phyloP scores from a whole-genome alignment of 2,113 vertebrate genomes.

The Marmota flaviventris region DNA sequence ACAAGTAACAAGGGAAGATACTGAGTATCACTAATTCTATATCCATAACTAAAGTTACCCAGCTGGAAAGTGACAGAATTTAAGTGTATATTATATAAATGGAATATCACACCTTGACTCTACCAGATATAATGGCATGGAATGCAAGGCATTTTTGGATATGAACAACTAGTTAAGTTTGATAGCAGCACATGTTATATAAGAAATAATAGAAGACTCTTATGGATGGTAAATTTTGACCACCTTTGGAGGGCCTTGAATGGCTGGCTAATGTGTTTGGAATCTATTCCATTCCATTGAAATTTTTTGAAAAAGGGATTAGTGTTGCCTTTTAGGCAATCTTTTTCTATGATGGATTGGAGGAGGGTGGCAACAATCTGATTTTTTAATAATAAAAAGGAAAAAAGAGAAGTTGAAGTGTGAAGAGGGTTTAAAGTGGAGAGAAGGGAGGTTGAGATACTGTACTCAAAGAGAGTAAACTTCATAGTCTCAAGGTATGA shows the following conservation, averaged over 20 bases:
- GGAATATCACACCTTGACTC: constrained; percentile 12
- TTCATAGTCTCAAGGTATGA: background rate
- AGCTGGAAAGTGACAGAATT: constrained; percentile 31
- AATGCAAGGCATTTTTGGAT: background rate
- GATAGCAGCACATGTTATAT: background rate
- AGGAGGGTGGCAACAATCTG: background rate
- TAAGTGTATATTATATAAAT: constrained; percentile 43
- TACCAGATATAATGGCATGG: background rate
- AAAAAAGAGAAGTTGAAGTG: background rate
- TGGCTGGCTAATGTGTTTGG: background rate
- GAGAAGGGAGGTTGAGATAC: background rate
- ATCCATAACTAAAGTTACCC: background rate
- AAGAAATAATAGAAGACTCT: background rate
- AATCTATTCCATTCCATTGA: background rate
- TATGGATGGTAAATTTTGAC: background rate
- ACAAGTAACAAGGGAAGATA: constrained; percentile 44
- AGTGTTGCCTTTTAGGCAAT: background rate
- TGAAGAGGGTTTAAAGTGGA: background rate
- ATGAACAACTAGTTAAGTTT: constrained; percentile 29
- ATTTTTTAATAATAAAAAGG: constrained; percentile 2
- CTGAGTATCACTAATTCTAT: constrained; percentile 18
- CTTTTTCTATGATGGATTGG: background rate
- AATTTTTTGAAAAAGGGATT: constrained; percentile 31
- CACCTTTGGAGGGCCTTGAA: constrained; percentile 26
- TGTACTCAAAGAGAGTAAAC: background rate